Conservation (phyloP, 2,888 invertebrate genomes). For the Mesorhabditis belari region DNA sequence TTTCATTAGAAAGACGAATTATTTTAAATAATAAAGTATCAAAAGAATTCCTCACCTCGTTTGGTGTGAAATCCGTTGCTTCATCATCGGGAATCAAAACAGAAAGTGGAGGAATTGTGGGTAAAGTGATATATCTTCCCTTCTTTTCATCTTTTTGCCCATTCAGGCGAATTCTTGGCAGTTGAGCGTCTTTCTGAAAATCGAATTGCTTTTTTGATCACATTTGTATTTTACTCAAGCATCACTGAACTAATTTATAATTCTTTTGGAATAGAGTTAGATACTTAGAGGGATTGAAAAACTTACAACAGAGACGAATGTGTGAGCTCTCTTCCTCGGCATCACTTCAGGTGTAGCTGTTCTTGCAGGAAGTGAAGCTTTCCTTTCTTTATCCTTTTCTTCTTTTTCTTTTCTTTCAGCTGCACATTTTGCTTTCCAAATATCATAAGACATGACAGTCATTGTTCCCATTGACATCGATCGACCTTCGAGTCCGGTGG, state of each 20-base stretch:
- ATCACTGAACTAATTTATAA: too few relatives aligned
- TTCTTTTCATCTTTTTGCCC: slow-evolving; percentile 17
- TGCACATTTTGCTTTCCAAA: slow-evolving; percentile 35
- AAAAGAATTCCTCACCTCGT: too few relatives aligned
- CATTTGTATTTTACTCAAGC: too few relatives aligned
- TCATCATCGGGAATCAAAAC: slow-evolving; percentile 24
- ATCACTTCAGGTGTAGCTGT: background rate
- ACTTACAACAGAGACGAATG: slow-evolving; percentile 20
- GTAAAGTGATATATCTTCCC: slow-evolving; percentile 22
- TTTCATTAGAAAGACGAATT: too few relatives aligned
- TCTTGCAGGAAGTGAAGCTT: background rate
- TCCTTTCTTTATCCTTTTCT: slow-evolving; percentile 6
- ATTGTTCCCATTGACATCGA: slow-evolving; percentile 29
- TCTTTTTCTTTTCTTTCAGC: slow-evolving; percentile 27
- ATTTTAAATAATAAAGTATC: too few relatives aligned
- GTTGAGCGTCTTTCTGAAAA: background rate
- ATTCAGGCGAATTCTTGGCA: background rate
- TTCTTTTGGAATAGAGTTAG: background rate
- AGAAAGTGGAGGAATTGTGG: slow-evolving; percentile 30
- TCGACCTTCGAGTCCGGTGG: slow-evolving; percentile 21
- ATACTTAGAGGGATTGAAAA: background rate
- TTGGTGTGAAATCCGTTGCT: background rate
- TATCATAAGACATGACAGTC: slow-evolving; percentile 40
- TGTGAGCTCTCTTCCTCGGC: slow-evolving; percentile 22
- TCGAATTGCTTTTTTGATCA: too few relatives aligned